Conservation (phyloP, 2,113 vertebrate genomes). For the Amazona vittata region DNA sequence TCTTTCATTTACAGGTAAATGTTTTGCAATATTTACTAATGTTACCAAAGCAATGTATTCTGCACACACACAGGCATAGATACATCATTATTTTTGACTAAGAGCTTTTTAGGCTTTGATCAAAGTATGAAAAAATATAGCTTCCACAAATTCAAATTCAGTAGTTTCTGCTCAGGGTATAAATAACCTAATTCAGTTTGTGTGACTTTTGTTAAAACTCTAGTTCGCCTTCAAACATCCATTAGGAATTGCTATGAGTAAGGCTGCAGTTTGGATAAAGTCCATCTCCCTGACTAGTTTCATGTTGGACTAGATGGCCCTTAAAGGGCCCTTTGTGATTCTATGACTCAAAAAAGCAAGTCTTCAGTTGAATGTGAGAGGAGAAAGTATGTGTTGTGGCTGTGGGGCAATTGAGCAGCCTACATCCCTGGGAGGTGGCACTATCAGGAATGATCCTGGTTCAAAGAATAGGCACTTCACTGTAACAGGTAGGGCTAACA, state of each 20-base stretch:
- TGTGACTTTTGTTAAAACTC: not conserved
- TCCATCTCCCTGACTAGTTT: not conserved
- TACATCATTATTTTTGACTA: not conserved
- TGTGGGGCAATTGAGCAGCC: not conserved
- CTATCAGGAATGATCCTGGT: not conserved
- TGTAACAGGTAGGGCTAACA: not conserved
- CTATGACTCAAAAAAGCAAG: not conserved
- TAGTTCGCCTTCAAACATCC: not conserved
- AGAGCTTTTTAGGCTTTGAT: not conserved
- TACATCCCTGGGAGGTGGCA: accelerated
- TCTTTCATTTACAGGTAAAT: not conserved
- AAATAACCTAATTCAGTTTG: not conserved
- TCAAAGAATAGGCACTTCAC: not conserved
- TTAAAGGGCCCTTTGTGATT: not conserved
- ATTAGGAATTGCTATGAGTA: not conserved
- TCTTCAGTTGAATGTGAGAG: not conserved
- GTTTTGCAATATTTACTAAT: not conserved
- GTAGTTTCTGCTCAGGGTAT: not conserved
- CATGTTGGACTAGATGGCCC: not conserved
- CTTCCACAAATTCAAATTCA: not conserved
- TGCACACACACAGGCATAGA: not conserved
- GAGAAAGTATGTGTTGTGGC: not conserved
- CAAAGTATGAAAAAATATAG: not conserved
- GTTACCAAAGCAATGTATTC: not conserved
- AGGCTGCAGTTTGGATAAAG: not conserved